Conservation (phyloP, 2,113 vertebrate species). For the Dipodomys ordii region DNA sequence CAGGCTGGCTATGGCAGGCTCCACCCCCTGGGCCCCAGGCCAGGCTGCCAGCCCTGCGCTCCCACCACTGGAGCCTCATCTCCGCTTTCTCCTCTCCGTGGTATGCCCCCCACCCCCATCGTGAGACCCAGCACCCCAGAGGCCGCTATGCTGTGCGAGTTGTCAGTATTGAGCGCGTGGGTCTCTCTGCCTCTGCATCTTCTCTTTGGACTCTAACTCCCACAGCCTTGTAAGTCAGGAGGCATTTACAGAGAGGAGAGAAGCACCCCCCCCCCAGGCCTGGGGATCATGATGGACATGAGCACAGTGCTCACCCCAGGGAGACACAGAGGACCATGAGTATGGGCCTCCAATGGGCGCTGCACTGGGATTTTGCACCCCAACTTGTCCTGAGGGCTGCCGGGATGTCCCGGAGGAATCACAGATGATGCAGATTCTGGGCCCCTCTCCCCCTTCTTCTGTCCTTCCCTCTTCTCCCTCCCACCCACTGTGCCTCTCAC, state of each 20-base stretch:
- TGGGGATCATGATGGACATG: neutral
- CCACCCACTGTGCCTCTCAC: neutral
- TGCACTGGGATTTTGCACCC: neutral
- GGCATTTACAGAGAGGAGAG: neutral
- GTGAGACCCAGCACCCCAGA: neutral
- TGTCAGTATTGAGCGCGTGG: accelerated
- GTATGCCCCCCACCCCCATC: no score
- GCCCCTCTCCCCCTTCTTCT: neutral
- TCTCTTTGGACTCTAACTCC: neutral
- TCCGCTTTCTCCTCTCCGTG: no score
- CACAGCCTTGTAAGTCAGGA: neutral
- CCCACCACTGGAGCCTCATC: no score
- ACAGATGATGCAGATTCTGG: neutral
- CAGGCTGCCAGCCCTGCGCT: no score
- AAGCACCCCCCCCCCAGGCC: neutral
- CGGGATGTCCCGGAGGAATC: neutral
- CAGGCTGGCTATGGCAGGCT: neutral
- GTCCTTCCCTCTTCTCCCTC: neutral
- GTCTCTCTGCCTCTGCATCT: neutral
- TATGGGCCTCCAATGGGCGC: neutral
- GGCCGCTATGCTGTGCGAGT: no score
- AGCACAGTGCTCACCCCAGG: no score
- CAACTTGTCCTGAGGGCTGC: neutral
- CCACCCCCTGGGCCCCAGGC: no score
- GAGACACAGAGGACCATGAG: no score